A percentile compares a stretch with the other conserved stretches of the same genome.
Evolutionary conservation across 2,113 vertebrate species (phyloP).

Genomic region (Oryzias woworae): DNA sequence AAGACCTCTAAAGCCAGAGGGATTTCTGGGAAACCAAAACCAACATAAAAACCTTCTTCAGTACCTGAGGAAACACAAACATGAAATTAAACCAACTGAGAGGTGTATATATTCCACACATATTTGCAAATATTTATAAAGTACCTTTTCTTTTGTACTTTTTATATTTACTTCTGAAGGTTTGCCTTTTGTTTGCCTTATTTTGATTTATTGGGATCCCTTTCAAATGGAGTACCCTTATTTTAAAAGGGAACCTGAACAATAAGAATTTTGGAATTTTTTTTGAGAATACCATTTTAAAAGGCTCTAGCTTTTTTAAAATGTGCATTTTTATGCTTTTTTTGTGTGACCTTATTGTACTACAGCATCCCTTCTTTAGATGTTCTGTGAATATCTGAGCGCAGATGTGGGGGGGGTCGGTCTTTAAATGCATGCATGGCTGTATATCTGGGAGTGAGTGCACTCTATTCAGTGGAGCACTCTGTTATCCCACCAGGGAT

Average conservation of each 20-base stretch:
- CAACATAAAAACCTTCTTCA: too few species aligned
- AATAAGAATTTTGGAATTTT: background rate
- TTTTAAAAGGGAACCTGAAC: too few species aligned
- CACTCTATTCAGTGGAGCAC: constrained; percentile 34
- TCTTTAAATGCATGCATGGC: constrained; percentile 32
- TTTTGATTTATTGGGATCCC: too few species aligned
- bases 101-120: too few species aligned
- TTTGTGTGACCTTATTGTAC: background rate
- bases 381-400: constrained; percentile 20
- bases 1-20: background rate
- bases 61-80: too few species aligned
- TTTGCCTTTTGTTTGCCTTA: too few species aligned
- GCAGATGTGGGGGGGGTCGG: constrained; percentile 15
- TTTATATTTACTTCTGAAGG: too few species aligned
- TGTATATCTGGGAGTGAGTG: constrained; percentile 36
- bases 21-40: background rate
- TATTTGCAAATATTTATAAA: too few species aligned
- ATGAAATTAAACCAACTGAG: too few species aligned
- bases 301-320: background rate
- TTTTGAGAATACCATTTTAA: background rate
- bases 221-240: too few species aligned
- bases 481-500: constrained; percentile 45
- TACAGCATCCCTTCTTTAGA: background rate
- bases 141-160: too few species aligned
- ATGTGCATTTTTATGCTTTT: background rate